These are phyloP conservation scores for Cromileptes altivelis DNA, from an alignment of 2,113 vertebrate genomes.

Conservation along the genomic window DNA sequence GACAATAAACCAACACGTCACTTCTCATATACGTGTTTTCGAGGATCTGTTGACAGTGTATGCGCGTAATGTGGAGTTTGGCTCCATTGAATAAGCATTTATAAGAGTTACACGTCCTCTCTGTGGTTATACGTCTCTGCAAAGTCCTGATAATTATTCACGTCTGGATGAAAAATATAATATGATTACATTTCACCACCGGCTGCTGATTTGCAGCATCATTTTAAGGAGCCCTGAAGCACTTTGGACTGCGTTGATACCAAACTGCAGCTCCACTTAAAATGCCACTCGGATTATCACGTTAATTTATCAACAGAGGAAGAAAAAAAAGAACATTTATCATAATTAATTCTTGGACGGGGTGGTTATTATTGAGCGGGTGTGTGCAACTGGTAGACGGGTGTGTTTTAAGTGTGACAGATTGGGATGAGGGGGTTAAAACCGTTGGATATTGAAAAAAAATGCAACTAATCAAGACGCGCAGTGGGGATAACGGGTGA, in stretches of 20 bases:
- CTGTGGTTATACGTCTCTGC: not conserved
- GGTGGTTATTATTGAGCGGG: constrained; percentile 94
- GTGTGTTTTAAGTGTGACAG: constrained; percentile 89
- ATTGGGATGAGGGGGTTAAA: constrained; percentile 88
- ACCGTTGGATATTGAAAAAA: constrained; percentile 89
- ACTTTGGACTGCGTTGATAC: not conserved
- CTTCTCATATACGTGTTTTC: constrained; percentile 4
- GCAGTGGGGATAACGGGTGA: constrained; percentile 68
- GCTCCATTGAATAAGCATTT: not conserved
- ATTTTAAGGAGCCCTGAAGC: constrained; percentile 4
- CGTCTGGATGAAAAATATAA: not conserved
- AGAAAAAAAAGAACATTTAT: constrained; percentile 89
- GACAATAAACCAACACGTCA: constrained; percentile 42
- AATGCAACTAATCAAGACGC: constrained; percentile 78
- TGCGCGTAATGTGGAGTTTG: not conserved
- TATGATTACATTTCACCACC: not conserved
- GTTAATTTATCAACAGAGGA: constrained; percentile 93
- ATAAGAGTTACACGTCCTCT: not conserved
- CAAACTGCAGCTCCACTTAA: constrained; percentile 84
- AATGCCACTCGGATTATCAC: constrained; percentile 93
- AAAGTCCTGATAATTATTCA: not conserved
- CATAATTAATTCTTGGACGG: constrained; percentile 93
- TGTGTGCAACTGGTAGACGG: constrained; percentile 90
- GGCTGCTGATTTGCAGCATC: constrained; percentile 6
- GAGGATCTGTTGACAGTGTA: not conserved